phyloP scores from a whole-genome alignment of 2,113 vertebrate species.

The Eonycteris spelaea region DNA sequence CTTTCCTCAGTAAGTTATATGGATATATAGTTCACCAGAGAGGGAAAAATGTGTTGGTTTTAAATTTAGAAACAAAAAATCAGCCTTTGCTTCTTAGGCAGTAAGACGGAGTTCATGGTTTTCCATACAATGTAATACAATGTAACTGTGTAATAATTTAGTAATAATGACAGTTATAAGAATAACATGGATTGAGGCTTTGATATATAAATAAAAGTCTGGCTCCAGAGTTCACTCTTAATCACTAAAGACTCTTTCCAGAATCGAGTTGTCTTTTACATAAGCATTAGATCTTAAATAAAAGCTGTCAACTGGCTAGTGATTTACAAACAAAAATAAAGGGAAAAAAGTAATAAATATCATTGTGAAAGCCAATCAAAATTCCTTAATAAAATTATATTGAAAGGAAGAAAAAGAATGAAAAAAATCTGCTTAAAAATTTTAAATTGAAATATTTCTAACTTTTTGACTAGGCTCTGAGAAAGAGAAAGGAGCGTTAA shows the following conservation, averaged over 20 bases:
- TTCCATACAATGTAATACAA: not conserved
- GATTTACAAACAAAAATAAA: not conserved
- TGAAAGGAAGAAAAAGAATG: not conserved
- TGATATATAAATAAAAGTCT: not conserved
- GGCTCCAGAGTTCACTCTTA: not conserved
- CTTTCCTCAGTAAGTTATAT: slow-evolving; percentile 23
- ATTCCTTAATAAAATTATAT: not conserved
- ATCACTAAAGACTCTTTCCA: not conserved
- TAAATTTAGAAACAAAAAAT: slow-evolving; percentile 18
- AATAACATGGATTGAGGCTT: not conserved
- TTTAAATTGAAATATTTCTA: not conserved
- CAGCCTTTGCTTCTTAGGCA: not conserved
- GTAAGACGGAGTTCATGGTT: not conserved
- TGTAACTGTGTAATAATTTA: not conserved
- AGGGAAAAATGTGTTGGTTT: not conserved
- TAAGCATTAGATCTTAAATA: slow-evolving; percentile 22
- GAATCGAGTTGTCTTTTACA: slow-evolving; percentile 5
- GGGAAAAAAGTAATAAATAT: not conserved
- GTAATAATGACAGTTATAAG: not conserved
- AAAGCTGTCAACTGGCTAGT: not conserved
- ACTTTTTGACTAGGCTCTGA: not conserved
- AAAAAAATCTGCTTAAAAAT: not conserved
- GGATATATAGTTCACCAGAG: not conserved
- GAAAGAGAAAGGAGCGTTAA: slow-evolving; percentile 37
- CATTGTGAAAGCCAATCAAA: not conserved